Evolutionary conservation across 2,113 vertebrate species (phyloP).

Genomic region (Herpailurus yagouaroundi): DNA sequence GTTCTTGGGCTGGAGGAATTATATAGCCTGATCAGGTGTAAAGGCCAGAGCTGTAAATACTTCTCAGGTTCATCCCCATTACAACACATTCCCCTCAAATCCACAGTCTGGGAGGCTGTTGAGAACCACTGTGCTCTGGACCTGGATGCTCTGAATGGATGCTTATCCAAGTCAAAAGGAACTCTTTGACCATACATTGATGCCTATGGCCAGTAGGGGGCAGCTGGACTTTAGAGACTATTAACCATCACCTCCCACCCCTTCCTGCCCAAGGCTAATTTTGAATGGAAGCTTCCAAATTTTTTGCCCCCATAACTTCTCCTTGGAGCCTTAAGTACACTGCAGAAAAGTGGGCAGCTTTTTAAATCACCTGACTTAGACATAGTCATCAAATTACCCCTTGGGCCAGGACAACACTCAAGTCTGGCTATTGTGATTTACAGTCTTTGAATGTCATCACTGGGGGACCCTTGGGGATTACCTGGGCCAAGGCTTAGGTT

Average conservation of each 20-base stretch:
- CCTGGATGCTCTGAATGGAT: neutral
- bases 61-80: neutral
- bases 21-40: neutral
- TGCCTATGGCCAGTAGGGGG: constrained; percentile 55
- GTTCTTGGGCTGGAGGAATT: neutral
- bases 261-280: neutral
- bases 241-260: neutral
- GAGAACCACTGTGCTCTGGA: neutral
- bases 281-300: constrained; percentile 36
- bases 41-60: neutral
- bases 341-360: constrained; percentile 28
- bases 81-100: neutral
- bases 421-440: neutral
- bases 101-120: neutral
- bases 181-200: neutral
- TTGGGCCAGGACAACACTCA: neutral
- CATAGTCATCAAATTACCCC: constrained; percentile 9
- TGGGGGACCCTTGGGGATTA: neutral
- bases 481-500: neutral
- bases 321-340: constrained; percentile 26
- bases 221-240: constrained; percentile 50
- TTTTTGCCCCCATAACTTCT: neutral
- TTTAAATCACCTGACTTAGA: constrained; percentile 40
- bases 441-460: constrained; percentile 20
- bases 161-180: neutral